Evolutionary conservation across 2,888 invertebrate genomes (phyloP), one percentile per base, ranked within the genome.

Genomic region (Drosophila stalkeri): DNA sequence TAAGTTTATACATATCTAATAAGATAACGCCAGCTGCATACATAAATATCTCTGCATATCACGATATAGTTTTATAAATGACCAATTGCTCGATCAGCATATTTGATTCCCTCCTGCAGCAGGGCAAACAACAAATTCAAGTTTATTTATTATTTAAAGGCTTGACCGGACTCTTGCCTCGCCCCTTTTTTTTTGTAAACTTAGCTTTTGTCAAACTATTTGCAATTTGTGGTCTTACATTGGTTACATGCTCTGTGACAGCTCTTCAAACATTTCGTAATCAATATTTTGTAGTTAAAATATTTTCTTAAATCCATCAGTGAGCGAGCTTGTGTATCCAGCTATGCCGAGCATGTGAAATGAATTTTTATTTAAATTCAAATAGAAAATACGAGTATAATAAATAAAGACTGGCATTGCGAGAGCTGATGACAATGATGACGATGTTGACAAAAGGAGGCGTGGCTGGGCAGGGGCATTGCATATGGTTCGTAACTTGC

Each of bases 401-500:
- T 81, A 81, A 71, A 81, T 81, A 74, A 63, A 55, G 33, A 51
- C 47, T 56, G 66, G 35, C 66, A 65, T 75, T 41, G 43, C 55
- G 70, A 44, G 27, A 33, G 54, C 44, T 55, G 55, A 64, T 66
- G 71, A 62, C 72, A 66, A 74, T 61, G 65, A 62, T 64, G 78
- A 61, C 57, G 14, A 64, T 37, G 55, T 55, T 12, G 52, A 41
- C 35, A 44, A 49, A 8, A 23, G 39, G 47, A 16, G 46, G n/a
- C 14, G 5, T 27, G 49, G 16, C 4, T 12, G 33, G n/a, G 35
- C 31, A 2, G 2, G 39, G 31, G 9, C 27, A 2, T 3, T 16
- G 43, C 23, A 67, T 64, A 61, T 44, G 44, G 47, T 56, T 35
- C 47, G 54, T 72, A 84, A 89, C 72, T 68, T 71, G 75, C 66